Conservation (phyloP, 2,888 invertebrate genomes). For the Congeria kusceri region DNA sequence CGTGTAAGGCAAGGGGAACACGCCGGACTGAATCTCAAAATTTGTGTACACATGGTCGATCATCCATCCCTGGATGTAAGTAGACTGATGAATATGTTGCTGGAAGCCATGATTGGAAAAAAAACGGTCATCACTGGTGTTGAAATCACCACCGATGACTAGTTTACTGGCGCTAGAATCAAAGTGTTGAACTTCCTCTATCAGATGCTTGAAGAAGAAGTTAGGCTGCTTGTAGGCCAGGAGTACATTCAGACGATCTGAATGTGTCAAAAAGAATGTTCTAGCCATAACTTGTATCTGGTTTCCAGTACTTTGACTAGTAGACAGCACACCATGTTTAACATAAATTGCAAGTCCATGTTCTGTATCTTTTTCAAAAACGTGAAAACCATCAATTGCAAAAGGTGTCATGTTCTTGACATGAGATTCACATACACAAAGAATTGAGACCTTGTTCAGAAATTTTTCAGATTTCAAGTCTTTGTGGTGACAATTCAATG, state of each 20-base stretch:
- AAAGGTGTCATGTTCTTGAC: not conserved
- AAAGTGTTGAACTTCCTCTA: slow-evolving; percentile 3
- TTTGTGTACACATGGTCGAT: not conserved
- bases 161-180: not conserved
- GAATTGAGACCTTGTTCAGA: not conserved
- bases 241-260: not conserved
- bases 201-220: not conserved
- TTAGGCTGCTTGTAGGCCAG: not conserved
- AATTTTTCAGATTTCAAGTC: not conserved
- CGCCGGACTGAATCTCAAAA: not conserved
- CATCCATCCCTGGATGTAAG: not conserved
- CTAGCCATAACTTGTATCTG: not conserved
- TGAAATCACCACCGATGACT: not conserved
- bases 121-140: not conserved
- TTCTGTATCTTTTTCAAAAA: not conserved
- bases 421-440: not conserved
- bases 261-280: not conserved
- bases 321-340: not conserved
- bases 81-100: not conserved
- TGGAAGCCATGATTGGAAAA: not conserved
- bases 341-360: not conserved
- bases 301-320: not conserved
- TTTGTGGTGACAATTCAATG: not conserved
- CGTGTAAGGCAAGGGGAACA: not conserved
- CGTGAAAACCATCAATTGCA: not conserved